Evolutionary conservation across 2,113 vertebrate species (phyloP).

Genomic region (Poeciliopsis turrubarensis): DNA sequence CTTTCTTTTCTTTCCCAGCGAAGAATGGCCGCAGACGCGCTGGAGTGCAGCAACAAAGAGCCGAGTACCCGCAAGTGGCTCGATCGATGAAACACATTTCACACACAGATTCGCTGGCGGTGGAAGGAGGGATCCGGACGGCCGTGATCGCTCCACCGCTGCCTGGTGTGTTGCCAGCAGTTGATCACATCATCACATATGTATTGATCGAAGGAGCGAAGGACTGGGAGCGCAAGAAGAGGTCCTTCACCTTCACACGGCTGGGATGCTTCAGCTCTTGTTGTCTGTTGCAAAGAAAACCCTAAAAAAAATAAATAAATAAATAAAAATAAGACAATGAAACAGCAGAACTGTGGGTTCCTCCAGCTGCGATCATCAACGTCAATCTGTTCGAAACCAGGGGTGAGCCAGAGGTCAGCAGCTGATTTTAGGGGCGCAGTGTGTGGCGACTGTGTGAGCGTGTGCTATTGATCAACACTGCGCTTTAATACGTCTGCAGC

Average conservation of each 20-base stretch:
- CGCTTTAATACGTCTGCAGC: constrained; percentile 59
- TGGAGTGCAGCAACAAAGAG: constrained; percentile 46
- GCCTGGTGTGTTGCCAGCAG: constrained; percentile 36
- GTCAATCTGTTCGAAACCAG: constrained; percentile 19
- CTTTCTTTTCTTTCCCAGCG: constrained; percentile 6
- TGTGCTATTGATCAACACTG: constrained; percentile 60
- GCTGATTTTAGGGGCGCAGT: constrained; percentile 48
- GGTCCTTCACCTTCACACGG: constrained; percentile 32
- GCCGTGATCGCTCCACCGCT: constrained; percentile 33
- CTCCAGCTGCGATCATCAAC: constrained; percentile 1
- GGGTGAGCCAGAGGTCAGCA: constrained; percentile 35
- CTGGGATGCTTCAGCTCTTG: constrained; percentile 30
- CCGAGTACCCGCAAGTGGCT: constrained; percentile 31
- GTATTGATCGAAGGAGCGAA: constrained; percentile 53
- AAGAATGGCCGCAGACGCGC: constrained; percentile 17
- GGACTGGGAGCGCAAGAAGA: constrained; percentile 5
- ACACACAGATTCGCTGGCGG: constrained; percentile 28
- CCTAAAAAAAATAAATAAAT: neutral
- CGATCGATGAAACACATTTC: constrained; percentile 67
- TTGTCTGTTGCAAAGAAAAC: constrained; percentile 15
- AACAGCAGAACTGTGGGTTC: constrained; percentile 1
- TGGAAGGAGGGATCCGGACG: constrained; percentile 22
- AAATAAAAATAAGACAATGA: no score
- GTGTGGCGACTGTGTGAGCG: constrained; percentile 18
- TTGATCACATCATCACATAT: constrained; percentile 66